A percentile compares a stretch with the other conserved stretches of the same genome.
These are phyloP conservation scores for Gulo gulo DNA, from an alignment of 2,113 vertebrate species.

Conservation along the genomic window DNA sequence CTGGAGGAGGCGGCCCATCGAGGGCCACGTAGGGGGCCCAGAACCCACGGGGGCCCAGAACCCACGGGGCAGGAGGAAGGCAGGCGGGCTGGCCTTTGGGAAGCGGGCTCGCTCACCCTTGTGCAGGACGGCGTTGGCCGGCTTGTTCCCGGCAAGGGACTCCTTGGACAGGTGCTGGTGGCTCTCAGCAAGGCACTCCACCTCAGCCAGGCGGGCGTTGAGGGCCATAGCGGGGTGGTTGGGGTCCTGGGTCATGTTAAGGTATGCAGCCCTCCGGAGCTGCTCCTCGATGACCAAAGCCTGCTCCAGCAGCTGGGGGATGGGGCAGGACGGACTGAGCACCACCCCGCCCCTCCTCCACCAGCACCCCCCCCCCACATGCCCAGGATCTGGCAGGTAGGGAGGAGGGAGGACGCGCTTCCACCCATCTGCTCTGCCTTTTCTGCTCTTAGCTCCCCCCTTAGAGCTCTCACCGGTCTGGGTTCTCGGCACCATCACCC, in stretches of 20 bases:
- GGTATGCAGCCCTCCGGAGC: constrained; percentile 94
- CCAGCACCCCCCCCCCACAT: background rate
- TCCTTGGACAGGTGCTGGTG: constrained; percentile 99
- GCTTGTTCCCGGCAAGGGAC: constrained; percentile 97
- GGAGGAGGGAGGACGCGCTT: background rate
- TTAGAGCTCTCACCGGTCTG: background rate
- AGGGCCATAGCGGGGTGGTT: constrained; percentile 96
- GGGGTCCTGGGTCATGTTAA: constrained; percentile 99
- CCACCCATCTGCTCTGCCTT: background rate
- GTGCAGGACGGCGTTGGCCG: constrained; percentile 96
- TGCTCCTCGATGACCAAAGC: constrained; percentile 99
- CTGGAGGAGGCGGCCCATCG: background rate
- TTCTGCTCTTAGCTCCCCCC: accelerated
- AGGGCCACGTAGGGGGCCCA: accelerated
- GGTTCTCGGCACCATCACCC: background rate
- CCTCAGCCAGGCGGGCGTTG: constrained; percentile 95
- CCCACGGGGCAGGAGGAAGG: accelerated
- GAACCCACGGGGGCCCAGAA: accelerated
- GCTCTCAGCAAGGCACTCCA: constrained; percentile 98
- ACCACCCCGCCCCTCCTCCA: background rate
- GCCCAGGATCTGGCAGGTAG: background rate
- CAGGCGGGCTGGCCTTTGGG: accelerated
- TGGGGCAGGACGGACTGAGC: too few relatives aligned
- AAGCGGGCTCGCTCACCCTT: constrained; percentile 85
- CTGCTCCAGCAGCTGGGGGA: constrained; percentile 93